Conservation (phyloP, 2,797 vertebrate species). For the Ambastaia sidthimunki region DNA sequence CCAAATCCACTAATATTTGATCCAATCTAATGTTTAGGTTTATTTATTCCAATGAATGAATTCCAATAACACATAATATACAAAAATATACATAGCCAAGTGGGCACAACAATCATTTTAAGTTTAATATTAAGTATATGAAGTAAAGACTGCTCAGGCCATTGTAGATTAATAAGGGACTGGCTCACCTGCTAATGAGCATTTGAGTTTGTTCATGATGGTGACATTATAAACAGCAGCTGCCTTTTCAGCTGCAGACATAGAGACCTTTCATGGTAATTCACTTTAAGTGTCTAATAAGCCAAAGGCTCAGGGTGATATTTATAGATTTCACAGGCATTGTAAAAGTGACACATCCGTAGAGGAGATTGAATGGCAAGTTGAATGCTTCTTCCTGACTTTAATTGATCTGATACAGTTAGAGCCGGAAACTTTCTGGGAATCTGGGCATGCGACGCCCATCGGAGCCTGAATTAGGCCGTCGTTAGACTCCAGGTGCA, state of each 20-base stretch:
- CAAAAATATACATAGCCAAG: neutral
- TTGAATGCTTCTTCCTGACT: slow-evolving; percentile 21
- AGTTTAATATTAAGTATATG: neutral
- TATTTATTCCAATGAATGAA: no score
- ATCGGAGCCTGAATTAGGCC: slow-evolving; percentile 19
- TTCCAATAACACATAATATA: no score
- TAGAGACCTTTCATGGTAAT: slow-evolving; percentile 12
- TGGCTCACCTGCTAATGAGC: neutral
- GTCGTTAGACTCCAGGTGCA: slow-evolving; percentile 24
- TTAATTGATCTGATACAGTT: slow-evolving; percentile 33
- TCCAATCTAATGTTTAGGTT: no score
- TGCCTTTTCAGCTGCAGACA: slow-evolving; percentile 9
- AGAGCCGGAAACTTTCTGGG: slow-evolving; percentile 5
- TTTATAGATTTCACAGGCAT: slow-evolving; percentile 23
- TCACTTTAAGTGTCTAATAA: slow-evolving; percentile 2
- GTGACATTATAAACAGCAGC: neutral
- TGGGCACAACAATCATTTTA: neutral
- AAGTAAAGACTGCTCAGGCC: neutral
- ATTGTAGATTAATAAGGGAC: neutral
- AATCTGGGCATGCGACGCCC: slow-evolving; percentile 12
- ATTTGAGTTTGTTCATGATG: slow-evolving; percentile 9
- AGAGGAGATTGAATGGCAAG: slow-evolving; percentile 32
- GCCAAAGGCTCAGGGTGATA: slow-evolving; percentile 7
- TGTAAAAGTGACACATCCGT: slow-evolving; percentile 24
- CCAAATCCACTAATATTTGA: no score